Evolutionary conservation across 2,888 invertebrate genomes (phyloP).

Genomic region (Crioceris asparagi): DNA sequence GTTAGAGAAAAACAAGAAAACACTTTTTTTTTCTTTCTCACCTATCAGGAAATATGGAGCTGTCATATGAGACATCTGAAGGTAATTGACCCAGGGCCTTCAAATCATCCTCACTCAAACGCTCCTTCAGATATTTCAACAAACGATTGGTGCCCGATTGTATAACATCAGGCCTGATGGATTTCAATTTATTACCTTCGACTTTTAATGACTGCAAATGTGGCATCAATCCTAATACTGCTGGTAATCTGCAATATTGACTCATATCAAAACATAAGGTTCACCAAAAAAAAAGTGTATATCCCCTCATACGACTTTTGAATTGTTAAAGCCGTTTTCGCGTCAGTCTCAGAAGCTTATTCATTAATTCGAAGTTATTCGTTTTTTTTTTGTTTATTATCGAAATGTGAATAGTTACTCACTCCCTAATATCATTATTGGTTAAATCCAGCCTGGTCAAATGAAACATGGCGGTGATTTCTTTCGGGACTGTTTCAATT

Average conservation of each 20-base stretch:
- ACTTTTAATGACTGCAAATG: conserved; percentile 73
- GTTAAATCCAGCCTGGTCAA: conserved; percentile 75
- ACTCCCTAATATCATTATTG: conserved; percentile 53
- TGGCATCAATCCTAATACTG: conserved; percentile 54
- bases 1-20: too few relatives aligned
- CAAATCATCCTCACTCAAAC: conserved; percentile 33
- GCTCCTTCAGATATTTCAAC: conserved; percentile 64
- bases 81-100: conserved; percentile 9
- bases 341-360: too few relatives aligned
- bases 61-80: conserved; percentile 16
- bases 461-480: conserved; percentile 62
- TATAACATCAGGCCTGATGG: conserved; percentile 72
- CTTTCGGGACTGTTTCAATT: conserved; percentile 64
- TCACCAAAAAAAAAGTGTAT: too few relatives aligned
- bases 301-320: too few relatives aligned
- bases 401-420: too few relatives aligned
- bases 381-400: too few relatives aligned
- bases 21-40: too few relatives aligned
- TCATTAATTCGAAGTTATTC: too few relatives aligned
- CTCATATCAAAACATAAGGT: too few relatives aligned
- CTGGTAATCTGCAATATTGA: conserved; percentile 55
- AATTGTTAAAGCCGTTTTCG: too few relatives aligned
- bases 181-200: conserved; percentile 77
- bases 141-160: conserved; percentile 75
- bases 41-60: conserved; percentile 26